Evolutionary conservation across 2,797 vertebrate genomes (phyloP).

Genomic region (Oreortyx pictus): DNA sequence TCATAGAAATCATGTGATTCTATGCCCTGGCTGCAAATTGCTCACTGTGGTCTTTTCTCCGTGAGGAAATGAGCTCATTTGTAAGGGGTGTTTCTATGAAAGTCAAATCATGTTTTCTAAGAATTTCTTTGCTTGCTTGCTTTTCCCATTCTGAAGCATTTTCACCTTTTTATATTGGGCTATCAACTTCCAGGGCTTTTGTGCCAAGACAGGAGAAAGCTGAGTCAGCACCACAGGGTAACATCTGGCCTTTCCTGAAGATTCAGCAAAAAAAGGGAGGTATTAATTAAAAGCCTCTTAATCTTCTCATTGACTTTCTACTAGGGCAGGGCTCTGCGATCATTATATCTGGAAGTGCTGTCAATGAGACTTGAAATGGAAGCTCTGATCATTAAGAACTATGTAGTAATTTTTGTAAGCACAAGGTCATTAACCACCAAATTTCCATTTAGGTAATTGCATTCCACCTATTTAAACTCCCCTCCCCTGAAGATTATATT

Average conservation of each 20-base stretch:
- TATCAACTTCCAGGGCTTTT: neutral
- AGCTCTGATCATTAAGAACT: neutral
- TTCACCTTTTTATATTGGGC: neutral
- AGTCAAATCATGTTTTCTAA: neutral
- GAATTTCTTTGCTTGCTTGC: neutral
- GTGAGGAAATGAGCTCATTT: neutral
- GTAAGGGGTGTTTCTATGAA: neutral
- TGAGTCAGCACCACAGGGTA: neutral
- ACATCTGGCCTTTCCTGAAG: neutral
- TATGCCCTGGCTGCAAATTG: neutral
- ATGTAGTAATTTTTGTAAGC: conserved; percentile 11
- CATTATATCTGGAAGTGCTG: neutral
- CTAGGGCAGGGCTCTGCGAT: neutral
- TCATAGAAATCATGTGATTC: neutral
- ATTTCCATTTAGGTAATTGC: conserved; percentile 65
- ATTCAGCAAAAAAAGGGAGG: neutral
- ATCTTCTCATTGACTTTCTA: conserved; percentile 39
- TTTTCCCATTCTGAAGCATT: neutral
- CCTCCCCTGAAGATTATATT: conserved; percentile 45
- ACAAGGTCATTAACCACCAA: conserved; percentile 24
- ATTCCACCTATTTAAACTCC: conserved; percentile 56
- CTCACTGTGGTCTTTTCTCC: neutral
- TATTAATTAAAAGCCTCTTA: conserved; percentile 33
- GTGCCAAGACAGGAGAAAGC: neutral
- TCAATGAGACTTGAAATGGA: conserved; percentile 51